Evolutionary conservation across 2,113 vertebrate genomes (phyloP).

Genomic region (Elanoides forficatus): DNA sequence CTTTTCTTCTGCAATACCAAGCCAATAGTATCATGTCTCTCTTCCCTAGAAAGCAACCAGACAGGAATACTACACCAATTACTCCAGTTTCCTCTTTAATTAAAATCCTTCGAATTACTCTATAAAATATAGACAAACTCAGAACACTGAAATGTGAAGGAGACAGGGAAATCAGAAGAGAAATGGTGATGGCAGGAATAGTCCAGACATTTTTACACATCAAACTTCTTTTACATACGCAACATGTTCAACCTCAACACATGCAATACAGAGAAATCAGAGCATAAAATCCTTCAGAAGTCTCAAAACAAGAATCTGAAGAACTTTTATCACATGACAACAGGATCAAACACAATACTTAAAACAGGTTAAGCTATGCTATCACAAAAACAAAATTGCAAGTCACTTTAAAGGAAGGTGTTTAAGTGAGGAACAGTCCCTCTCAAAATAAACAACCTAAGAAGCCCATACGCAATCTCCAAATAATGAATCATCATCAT

Average conservation of each 20-base stretch:
- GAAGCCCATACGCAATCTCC: not conserved
- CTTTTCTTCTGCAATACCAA: not conserved
- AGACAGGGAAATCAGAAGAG: not conserved
- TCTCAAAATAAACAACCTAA: not conserved
- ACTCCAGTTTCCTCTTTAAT: not conserved
- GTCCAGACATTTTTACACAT: not conserved
- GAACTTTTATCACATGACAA: not conserved
- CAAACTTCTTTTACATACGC: not conserved
- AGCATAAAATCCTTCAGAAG: not conserved
- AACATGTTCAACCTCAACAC: not conserved
- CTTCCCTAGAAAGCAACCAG: not conserved
- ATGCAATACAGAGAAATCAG: not conserved
- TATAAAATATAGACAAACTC: not conserved
- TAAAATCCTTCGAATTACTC: not conserved
- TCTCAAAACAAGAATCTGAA: not conserved
- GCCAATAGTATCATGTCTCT: not conserved
- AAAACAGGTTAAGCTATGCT: not conserved
- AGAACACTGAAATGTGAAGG: not conserved
- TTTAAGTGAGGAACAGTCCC: not conserved
- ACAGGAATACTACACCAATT: not conserved
- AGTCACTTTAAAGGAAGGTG: not conserved
- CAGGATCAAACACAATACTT: not conserved
- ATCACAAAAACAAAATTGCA: not conserved
- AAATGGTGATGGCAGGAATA: not conserved
- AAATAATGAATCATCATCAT: not conserved